Conservation (phyloP, 1,140 invertebrate genomes). For the Drosophila persimilis region DNA sequence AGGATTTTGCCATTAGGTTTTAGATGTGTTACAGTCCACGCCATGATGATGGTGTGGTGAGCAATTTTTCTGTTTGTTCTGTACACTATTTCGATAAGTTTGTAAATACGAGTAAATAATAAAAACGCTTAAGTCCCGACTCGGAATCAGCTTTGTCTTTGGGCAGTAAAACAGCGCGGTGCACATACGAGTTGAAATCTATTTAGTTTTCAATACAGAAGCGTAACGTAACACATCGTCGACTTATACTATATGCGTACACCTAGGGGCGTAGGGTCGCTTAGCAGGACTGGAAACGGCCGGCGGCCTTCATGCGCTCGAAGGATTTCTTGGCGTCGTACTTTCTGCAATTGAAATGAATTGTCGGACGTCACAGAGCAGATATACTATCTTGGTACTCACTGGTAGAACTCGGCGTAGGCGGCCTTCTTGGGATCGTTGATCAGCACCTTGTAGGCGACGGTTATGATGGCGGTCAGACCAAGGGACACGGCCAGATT, state of each 20-base stretch:
- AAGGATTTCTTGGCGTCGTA: constrained; percentile 85
- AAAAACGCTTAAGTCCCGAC: constrained; percentile 21
- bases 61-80: constrained; percentile 62
- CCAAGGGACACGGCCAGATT: constrained; percentile 79
- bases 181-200: constrained; percentile 62
- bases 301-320: constrained; percentile 84
- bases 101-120: constrained; percentile 65
- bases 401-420: constrained; percentile 86
- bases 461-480: constrained; percentile 65
- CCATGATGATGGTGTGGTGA: not conserved
- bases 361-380: not conserved
- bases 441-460: constrained; percentile 71
- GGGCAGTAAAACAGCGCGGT: constrained; percentile 26
- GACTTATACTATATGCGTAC: constrained; percentile 59
- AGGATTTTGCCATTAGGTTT: constrained; percentile 92
- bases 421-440: constrained; percentile 84
- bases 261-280: constrained; percentile 5
- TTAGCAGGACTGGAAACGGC: constrained; percentile 83
- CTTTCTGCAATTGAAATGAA: constrained; percentile 78
- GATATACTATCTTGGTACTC: constrained; percentile 13
- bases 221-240: constrained; percentile 64
- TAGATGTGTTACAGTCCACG: constrained; percentile 82
- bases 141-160: not conserved
- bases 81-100: constrained; percentile 72
- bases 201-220: constrained; percentile 70